phyloP scores from a whole-genome alignment of 1,140 invertebrate genomes.

The Wiebesia pumilae region DNA sequence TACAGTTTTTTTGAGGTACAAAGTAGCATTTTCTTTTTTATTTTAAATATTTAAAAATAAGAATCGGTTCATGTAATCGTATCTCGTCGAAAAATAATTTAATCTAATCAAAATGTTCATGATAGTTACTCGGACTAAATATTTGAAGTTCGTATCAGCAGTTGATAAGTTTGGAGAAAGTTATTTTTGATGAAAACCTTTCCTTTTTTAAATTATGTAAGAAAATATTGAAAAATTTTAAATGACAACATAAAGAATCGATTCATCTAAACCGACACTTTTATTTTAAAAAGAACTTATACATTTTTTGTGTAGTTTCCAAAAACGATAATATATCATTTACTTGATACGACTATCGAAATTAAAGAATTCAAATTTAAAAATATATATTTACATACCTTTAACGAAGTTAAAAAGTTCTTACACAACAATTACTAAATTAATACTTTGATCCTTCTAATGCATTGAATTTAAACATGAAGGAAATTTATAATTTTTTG shows the following conservation, averaged over 20 bases:
- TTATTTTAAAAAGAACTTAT: neutral
- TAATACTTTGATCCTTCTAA: neutral
- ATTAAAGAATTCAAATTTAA: too few relatives aligned
- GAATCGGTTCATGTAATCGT: neutral
- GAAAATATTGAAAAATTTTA: neutral
- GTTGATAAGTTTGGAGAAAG: constrained; percentile 5
- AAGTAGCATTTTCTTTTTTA: neutral
- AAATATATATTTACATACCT: too few relatives aligned
- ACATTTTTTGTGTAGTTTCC: neutral
- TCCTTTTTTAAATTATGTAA: neutral
- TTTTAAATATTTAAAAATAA: constrained; percentile 17
- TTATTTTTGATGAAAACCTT: constrained; percentile 17
- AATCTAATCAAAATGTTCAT: constrained; percentile 23
- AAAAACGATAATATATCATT: too few relatives aligned
- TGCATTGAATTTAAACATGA: neutral
- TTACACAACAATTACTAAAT: neutral
- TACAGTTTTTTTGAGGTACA: neutral
- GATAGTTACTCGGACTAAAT: constrained; percentile 7
- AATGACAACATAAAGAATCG: neutral
- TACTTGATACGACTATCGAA: too few relatives aligned
- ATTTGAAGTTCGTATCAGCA: constrained; percentile 19
- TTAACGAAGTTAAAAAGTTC: neutral
- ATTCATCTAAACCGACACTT: neutral
- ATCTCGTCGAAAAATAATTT: constrained; percentile 29
- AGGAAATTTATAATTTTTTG: too few relatives aligned